Percentiles rank a stretch among this genome's conserved stretches.
Conservation (phyloP, 2,797 vertebrate genomes). For the Tragelaphus eurycerus region DNA sequence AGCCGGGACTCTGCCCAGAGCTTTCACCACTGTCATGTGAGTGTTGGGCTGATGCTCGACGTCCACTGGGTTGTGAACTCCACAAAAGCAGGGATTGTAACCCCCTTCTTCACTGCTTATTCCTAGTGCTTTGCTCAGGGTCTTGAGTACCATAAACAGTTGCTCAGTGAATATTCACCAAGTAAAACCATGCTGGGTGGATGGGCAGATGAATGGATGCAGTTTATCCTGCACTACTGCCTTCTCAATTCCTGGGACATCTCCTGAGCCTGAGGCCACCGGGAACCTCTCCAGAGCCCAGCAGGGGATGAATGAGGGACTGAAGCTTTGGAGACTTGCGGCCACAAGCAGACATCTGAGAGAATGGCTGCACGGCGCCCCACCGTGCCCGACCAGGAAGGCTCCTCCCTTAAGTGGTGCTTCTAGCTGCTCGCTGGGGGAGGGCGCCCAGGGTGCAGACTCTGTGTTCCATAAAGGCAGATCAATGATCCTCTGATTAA, state of each 20-base stretch:
- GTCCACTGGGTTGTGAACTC: not conserved
- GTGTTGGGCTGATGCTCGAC: fast-evolving
- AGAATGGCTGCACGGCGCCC: fast-evolving
- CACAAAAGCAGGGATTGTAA: fast-evolving
- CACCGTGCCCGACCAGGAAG: not conserved
- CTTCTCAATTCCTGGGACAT: not conserved
- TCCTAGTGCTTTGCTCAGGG: not conserved
- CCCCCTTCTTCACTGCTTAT: not conserved
- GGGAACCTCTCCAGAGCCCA: not conserved
- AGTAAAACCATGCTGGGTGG: not conserved
- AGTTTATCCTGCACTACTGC: too few species aligned
- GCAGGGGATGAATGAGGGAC: not conserved
- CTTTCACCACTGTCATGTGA: fast-evolving
- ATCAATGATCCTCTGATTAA: not conserved
- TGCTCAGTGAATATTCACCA: not conserved
- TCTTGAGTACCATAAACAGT: not conserved
- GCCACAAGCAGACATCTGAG: not conserved
- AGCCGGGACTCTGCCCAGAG: not conserved
- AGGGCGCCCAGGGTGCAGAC: fast-evolving
- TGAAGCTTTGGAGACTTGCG: not conserved
- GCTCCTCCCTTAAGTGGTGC: not conserved
- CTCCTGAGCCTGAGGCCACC: not conserved
- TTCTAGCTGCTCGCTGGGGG: not conserved
- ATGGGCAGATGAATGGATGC: not conserved
- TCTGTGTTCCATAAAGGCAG: not conserved